Evolutionary conservation across 2,797 vertebrate species (phyloP), one percentile per base, ranked within the genome.

Genomic region (Glyptemys insculpta): DNA sequence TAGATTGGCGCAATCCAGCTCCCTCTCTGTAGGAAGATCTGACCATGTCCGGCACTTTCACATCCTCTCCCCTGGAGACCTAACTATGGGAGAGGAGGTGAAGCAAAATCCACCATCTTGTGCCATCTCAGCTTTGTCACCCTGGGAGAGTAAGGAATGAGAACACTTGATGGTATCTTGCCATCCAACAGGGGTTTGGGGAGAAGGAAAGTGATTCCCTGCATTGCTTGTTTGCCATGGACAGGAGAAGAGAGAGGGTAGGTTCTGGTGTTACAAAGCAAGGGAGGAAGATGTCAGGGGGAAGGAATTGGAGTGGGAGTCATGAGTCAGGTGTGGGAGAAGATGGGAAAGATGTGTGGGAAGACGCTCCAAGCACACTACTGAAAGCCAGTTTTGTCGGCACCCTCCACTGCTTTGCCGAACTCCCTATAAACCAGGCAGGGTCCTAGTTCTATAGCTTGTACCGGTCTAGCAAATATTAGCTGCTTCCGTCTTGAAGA

Each of bases 401-500:
- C 74, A 27, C 5, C 41, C 25, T 27, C 41, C 8, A 76, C 25
- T 47, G 12, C 25, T 41, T 76, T 94, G 85, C 50, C 90, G 47
- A 76, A 47, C 31, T 78, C 72, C 68, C 50, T 93, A 41, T 65
- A 68, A 93, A 72, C 15, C 37, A 91, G 41, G 59, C 27, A 47
- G 12, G 2, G 85, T 89, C 37, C 87, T 85, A 87, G 53, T 91
- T 90, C 88, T 82, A 1, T 15, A 80, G 25, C 10, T 82, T 74
- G 9, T 92, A 10, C 12, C 80, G 50, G 23, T 68, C 16, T 86
- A 85, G 68, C 47, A 91, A 86, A 44, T 44, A 56, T 31, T 84
- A 95, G 90, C 62, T 85, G 72, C 62, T 59, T 34, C 50, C 41
- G 83, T 50, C 83, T 91, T 79, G 47, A 93, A 89, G 86, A 87